Conservation (phyloP, 2,797 vertebrate genomes). For the Telmatherina bonti region DNA sequence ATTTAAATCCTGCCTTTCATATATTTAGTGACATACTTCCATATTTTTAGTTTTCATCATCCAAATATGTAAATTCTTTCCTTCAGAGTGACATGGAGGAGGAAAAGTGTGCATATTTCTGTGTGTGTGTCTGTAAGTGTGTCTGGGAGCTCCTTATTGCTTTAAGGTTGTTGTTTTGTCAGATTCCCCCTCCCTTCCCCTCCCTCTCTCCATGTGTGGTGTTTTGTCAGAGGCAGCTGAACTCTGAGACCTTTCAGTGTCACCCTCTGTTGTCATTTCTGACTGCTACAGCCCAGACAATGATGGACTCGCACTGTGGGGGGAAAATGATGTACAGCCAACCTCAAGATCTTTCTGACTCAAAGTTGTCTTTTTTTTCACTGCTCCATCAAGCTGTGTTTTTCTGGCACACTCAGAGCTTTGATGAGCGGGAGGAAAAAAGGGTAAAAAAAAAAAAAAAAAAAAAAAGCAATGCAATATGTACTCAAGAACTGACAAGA, state of each 20-base stretch:
- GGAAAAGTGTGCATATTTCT: slow-evolving; percentile 12
- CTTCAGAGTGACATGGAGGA: background rate
- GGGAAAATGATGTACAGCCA: slow-evolving; percentile 60
- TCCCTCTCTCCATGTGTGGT: slow-evolving; percentile 28
- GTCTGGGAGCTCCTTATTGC: slow-evolving; percentile 32
- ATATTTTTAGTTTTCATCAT: no score
- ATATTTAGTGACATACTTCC: no score
- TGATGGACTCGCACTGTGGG: slow-evolving; percentile 67
- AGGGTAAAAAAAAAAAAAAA: slow-evolving; percentile 2
- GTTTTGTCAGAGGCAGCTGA: slow-evolving; percentile 75
- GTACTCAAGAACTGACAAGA: slow-evolving; percentile 25
- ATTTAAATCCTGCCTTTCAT: no score
- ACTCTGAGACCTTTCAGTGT: slow-evolving; percentile 74
- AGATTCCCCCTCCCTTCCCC: slow-evolving; percentile 27
- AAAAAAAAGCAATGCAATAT: slow-evolving; percentile 10
- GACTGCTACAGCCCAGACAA: slow-evolving; percentile 74
- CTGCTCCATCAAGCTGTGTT: slow-evolving; percentile 57
- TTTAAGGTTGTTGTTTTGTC: slow-evolving; percentile 61
- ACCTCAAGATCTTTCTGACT: slow-evolving; percentile 66
- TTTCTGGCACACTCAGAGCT: slow-evolving; percentile 18
- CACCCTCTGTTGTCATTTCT: slow-evolving; percentile 78
- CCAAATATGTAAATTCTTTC: no score
- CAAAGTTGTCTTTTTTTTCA: slow-evolving; percentile 58
- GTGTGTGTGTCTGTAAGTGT: background rate
- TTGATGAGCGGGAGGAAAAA: slow-evolving; percentile 22